phyloP scores from a whole-genome alignment of 2,888 invertebrate species.

The Serripes groenlandicus region DNA sequence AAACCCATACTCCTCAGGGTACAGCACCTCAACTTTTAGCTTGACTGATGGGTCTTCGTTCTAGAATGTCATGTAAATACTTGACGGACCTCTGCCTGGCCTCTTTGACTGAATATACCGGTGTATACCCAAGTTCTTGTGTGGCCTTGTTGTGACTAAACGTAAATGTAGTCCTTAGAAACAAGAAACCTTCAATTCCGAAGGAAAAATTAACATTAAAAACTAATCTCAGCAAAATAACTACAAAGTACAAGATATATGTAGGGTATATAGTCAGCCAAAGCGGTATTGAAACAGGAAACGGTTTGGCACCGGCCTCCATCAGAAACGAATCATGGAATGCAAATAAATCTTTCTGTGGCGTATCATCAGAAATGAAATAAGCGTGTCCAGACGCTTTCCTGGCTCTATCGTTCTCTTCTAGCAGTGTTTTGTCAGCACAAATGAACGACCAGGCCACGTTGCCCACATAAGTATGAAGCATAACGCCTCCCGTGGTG shows the following conservation, averaged over 20 bases:
- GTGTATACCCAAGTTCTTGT: constrained; percentile 87
- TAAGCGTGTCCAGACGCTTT: constrained; percentile 87
- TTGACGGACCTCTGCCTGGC: not conserved
- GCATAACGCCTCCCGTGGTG: constrained; percentile 88
- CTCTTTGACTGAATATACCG: constrained; percentile 86
- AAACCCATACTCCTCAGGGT: no score
- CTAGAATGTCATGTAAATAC: not conserved
- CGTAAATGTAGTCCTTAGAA: constrained; percentile 87
- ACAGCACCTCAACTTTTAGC: no score
- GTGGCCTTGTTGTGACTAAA: constrained; percentile 89
- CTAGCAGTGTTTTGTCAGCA: constrained; percentile 88
- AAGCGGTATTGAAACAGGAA: constrained; percentile 79
- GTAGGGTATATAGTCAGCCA: constrained; percentile 75
- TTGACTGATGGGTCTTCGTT: no score
- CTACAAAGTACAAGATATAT: constrained; percentile 64
- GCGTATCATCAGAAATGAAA: constrained; percentile 89
- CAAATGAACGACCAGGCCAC: constrained; percentile 90
- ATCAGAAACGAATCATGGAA: constrained; percentile 78
- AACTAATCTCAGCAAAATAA: constrained; percentile 57
- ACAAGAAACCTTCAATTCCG: constrained; percentile 32
- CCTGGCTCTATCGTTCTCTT: constrained; percentile 82
- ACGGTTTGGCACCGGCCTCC: constrained; percentile 65
- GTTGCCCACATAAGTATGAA: constrained; percentile 87
- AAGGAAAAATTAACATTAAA: constrained; percentile 35
- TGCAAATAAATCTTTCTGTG: constrained; percentile 88